Conservation (phyloP, 2,888 invertebrate genomes). For the Brenthis hecate region DNA sequence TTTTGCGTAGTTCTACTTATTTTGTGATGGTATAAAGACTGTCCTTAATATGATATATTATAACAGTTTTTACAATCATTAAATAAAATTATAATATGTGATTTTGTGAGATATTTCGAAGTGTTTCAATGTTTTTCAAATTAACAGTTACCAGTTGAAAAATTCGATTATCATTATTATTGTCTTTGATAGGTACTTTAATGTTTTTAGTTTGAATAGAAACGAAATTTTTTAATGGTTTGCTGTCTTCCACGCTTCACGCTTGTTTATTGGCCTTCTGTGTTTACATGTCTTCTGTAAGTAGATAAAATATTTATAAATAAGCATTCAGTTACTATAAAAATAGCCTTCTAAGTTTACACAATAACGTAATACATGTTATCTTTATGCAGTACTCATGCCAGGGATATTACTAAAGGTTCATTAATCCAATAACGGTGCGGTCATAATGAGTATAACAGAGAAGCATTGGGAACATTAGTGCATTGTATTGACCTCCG, state of each 20-base stretch:
- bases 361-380: constrained; percentile 38
- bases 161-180: no score
- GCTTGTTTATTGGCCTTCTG: neutral
- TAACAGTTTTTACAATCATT: no score
- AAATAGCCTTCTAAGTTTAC: constrained; percentile 35
- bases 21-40: no score
- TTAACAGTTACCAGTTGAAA: no score
- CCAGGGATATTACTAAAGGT: constrained; percentile 51
- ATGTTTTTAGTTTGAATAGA: no score
- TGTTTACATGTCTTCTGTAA: constrained; percentile 1
- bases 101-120: no score
- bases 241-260: neutral
- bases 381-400: constrained; percentile 38
- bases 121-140: no score
- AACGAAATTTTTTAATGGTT: neutral
- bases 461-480: constrained; percentile 57
- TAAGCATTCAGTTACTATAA: constrained; percentile 19
- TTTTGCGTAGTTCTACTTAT: no score
- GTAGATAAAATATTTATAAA: constrained; percentile 16
- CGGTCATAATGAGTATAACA: constrained; percentile 51
- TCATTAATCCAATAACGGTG: constrained; percentile 66
- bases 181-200: no score
- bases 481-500: constrained; percentile 65
- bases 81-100: no score
- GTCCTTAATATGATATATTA: no score